Conservation (phyloP, 1,140 invertebrate species). For the Tetramorium alpestre region DNA sequence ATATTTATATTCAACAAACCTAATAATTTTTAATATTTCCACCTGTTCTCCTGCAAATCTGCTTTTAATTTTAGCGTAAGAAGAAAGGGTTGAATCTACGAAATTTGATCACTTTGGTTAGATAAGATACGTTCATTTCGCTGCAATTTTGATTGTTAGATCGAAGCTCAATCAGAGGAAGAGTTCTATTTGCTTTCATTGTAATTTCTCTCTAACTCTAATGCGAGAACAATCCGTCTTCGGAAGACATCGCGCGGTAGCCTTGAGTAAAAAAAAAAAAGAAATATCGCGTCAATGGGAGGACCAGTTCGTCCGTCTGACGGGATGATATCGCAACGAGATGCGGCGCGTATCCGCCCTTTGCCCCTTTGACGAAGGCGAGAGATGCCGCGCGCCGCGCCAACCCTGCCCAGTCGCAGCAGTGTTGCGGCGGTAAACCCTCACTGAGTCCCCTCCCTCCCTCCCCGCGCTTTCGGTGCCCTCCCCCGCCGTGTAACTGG, state of each 20-base stretch:
- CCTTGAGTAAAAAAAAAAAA: not conserved
- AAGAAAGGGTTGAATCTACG: not conserved
- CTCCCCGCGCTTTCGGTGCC: not conserved
- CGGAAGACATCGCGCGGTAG: not conserved
- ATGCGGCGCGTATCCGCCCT: constrained; percentile 9
- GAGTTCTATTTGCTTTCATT: no score
- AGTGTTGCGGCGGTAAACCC: constrained; percentile 29
- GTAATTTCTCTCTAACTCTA: not conserved
- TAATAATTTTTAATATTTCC: not conserved
- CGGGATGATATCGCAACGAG: not conserved
- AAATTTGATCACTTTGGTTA: not conserved
- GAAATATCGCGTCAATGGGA: not conserved
- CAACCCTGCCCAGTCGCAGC: constrained; percentile 43
- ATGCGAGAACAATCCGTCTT: not conserved
- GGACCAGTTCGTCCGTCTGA: constrained; percentile 4
- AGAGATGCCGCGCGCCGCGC: constrained; percentile 22
- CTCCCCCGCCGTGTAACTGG: not conserved
- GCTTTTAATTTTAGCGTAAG: not conserved
- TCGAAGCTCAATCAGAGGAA: not conserved
- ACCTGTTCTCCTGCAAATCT: not conserved
- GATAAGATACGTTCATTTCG: no score
- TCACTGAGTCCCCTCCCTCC: not conserved
- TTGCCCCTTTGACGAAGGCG: constrained; percentile 36
- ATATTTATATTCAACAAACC: not conserved
- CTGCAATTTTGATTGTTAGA: not conserved